Conservation (phyloP, 2,888 invertebrate genomes). For the Hyalella azteca region DNA sequence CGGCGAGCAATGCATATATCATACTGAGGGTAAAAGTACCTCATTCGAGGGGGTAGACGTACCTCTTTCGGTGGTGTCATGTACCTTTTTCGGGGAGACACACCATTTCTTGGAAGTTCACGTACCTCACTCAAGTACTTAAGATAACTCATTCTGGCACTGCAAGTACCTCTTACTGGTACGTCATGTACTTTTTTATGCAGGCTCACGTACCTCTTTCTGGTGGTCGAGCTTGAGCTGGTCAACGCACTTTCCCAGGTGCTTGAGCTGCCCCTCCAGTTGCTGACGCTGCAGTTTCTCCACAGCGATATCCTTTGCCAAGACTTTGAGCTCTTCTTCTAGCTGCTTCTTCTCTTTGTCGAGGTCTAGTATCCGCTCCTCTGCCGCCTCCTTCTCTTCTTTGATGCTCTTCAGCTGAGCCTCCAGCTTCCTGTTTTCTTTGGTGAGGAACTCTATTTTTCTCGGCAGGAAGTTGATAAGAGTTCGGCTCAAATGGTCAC, state of each 20-base stretch:
- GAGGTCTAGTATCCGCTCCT: background rate
- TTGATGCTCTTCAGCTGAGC: constrained; percentile 38
- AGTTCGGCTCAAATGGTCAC: constrained; percentile 41
- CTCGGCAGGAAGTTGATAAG: constrained; percentile 54
- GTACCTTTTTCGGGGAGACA: too few relatives aligned
- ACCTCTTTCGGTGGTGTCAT: too few relatives aligned
- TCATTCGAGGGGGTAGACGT: too few relatives aligned
- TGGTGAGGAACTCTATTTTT: constrained; percentile 54
- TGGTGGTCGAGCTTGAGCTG: constrained; percentile 54
- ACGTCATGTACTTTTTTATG: too few relatives aligned
- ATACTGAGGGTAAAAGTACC: too few relatives aligned
- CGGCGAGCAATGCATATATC: too few relatives aligned
- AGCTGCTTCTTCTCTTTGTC: constrained; percentile 13
- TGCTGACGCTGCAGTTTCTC: constrained; percentile 48
- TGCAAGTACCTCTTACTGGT: too few relatives aligned
- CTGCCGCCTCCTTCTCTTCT: constrained; percentile 41
- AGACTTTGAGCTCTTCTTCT: constrained; percentile 17
- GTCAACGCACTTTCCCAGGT: constrained; percentile 56
- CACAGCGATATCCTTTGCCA: constrained; percentile 36
- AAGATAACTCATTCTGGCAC: too few relatives aligned
- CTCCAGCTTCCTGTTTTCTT: constrained; percentile 50
- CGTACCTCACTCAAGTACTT: too few relatives aligned
- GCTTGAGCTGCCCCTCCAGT: constrained; percentile 52
- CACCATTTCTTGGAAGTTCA: too few relatives aligned
- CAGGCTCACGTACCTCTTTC: constrained; percentile 46